Conservation (phyloP, 2,797 vertebrate species). For the Pseudochirops cupreus region DNA sequence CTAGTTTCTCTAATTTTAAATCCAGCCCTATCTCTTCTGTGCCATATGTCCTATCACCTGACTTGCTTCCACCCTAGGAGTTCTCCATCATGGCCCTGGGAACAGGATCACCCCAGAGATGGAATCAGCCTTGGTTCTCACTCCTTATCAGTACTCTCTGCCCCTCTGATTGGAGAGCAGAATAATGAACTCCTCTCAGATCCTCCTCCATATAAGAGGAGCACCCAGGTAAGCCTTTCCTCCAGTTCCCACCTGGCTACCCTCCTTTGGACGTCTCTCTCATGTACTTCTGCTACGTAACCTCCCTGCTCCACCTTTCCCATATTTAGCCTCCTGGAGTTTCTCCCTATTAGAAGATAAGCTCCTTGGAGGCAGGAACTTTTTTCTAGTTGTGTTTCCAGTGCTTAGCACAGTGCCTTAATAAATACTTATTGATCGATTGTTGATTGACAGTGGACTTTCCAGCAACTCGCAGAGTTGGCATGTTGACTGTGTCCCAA, state of each 20-base stretch:
- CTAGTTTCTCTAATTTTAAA: neutral
- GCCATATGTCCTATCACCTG: neutral
- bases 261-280: neutral
- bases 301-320: neutral
- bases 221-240: neutral
- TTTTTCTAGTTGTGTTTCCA: neutral
- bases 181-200: neutral
- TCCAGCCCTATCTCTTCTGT: neutral
- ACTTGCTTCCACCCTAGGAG: neutral
- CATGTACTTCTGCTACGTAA: neutral
- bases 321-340: neutral
- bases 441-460: neutral
- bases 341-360: neutral
- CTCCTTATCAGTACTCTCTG: neutral
- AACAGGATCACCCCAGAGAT: neutral
- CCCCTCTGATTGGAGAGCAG: neutral
- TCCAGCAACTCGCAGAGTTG: neutral
- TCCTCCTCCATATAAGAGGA: neutral
- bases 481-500: neutral
- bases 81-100: neutral
- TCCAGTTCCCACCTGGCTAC: neutral
- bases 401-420: neutral
- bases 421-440: neutral
- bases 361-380: neutral
- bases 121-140: neutral